Conservation (phyloP, 2,888 invertebrate genomes). For the Lycaena phlaeas region DNA sequence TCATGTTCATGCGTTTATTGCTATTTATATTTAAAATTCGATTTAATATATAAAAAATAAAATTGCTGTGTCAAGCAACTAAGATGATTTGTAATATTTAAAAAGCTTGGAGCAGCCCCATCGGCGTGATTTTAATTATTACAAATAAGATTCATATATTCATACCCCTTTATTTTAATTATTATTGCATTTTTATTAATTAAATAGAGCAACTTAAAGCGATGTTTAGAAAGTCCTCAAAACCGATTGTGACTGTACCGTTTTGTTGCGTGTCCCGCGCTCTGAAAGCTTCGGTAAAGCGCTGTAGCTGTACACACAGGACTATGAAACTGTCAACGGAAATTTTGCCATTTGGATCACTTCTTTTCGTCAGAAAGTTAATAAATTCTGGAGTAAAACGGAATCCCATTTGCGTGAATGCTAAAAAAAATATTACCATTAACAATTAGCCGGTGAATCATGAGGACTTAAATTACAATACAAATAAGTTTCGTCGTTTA, state of each 20-base stretch:
- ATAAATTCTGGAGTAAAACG: slow-evolving; percentile 85
- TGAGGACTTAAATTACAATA: too few relatives aligned
- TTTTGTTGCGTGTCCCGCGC: slow-evolving; percentile 83
- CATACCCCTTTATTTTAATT: slow-evolving; percentile 7
- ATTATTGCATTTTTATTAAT: neutral
- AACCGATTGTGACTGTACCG: slow-evolving; percentile 87
- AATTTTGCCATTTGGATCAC: slow-evolving; percentile 76
- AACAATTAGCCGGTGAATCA: too few relatives aligned
- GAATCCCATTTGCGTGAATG: slow-evolving; percentile 91
- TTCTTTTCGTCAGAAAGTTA: slow-evolving; percentile 78
- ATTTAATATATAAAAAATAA: too few relatives aligned
- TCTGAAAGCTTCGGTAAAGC: slow-evolving; percentile 90
- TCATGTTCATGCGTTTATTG: too few relatives aligned
- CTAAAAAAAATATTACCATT: slow-evolving; percentile 44
- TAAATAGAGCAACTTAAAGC: slow-evolving; percentile 82
- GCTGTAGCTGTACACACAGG: slow-evolving; percentile 89
- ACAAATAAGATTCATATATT: neutral
- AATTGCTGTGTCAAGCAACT: too few relatives aligned
- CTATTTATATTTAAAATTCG: too few relatives aligned
- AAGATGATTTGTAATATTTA: too few relatives aligned
- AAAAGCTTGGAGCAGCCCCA: too few relatives aligned
- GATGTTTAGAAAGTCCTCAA: slow-evolving; percentile 92
- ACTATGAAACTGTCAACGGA: slow-evolving; percentile 93
- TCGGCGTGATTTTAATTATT: too few relatives aligned
- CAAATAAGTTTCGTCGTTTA: too few relatives aligned